A percentile compares a stretch with the other conserved stretches of the same genome.
These are phyloP conservation scores for Gopherus flavomarginatus DNA, from an alignment of 2,113 vertebrate species.

Conservation along the genomic window DNA sequence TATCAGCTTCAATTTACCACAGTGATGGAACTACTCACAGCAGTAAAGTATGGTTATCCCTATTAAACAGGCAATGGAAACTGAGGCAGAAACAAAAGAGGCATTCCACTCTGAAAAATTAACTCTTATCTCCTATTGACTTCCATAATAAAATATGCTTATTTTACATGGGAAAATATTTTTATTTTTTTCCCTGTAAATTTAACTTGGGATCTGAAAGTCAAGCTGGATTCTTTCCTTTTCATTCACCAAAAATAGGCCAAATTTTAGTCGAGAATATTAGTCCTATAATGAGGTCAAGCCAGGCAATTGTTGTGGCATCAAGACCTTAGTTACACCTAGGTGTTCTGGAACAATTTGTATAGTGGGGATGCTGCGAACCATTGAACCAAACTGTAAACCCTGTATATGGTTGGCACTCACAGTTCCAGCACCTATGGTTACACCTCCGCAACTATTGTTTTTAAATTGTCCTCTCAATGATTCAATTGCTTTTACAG, in stretches of 20 bases:
- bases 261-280: not conserved
- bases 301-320: accelerated
- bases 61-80: accelerated
- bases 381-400: too few relatives aligned
- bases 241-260: accelerated
- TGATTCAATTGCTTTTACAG: accelerated
- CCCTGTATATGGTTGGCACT: too few relatives aligned
- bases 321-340: not conserved
- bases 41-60: not conserved
- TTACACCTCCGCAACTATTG: accelerated
- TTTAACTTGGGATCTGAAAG: not conserved
- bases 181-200: accelerated
- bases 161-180: accelerated
- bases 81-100: not conserved
- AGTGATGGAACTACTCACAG: not conserved
- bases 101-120: accelerated
- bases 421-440: too few relatives aligned
- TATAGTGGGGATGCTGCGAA: too few relatives aligned
- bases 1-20: accelerated
- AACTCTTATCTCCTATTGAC: accelerated
- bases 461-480: accelerated
- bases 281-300: not conserved
- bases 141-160: accelerated
- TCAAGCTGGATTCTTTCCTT: not conserved
- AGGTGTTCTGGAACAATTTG: too few relatives aligned